Evolutionary conservation across 2,113 vertebrate genomes (phyloP).

Genomic region (Vimba vimba): DNA sequence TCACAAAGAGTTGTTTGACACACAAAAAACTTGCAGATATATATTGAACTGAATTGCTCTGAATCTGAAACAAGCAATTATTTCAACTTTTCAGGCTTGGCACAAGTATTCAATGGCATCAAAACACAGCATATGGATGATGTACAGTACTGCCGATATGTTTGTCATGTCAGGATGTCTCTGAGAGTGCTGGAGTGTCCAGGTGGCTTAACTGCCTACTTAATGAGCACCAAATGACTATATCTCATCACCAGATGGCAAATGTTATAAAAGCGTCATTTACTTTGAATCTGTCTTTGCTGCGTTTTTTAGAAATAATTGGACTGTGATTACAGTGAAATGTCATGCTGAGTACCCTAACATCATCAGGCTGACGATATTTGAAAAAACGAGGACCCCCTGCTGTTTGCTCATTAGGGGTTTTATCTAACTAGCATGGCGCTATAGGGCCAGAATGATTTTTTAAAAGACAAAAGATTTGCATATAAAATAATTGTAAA

Average conservation of each 20-base stretch:
- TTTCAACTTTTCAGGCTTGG: slow-evolving; percentile 4
- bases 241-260: slow-evolving; percentile 49
- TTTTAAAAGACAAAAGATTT: background rate
- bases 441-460: too few species aligned
- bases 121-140: background rate
- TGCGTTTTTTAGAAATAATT: slow-evolving; percentile 42
- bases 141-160: background rate
- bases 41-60: background rate
- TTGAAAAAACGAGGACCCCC: slow-evolving; percentile 29
- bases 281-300: slow-evolving; percentile 26
- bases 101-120: slow-evolving; percentile 6
- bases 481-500: background rate
- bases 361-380: slow-evolving; percentile 17
- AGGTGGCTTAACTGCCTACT: slow-evolving; percentile 42
- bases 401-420: slow-evolving; percentile 14
- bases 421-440: background rate
- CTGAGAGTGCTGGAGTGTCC: slow-evolving; percentile 20
- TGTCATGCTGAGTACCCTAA: slow-evolving; percentile 24
- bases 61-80: background rate
- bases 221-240: slow-evolving; percentile 50
- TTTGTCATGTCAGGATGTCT: background rate
- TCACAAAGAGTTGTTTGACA: background rate
- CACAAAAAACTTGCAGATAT: background rate
- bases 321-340: slow-evolving; percentile 46
- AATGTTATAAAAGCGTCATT: slow-evolving; percentile 29